Evolutionary conservation across 2,888 invertebrate species (phyloP), one percentile per base, ranked within the genome.

Genomic region (Campoplex capitator): DNA sequence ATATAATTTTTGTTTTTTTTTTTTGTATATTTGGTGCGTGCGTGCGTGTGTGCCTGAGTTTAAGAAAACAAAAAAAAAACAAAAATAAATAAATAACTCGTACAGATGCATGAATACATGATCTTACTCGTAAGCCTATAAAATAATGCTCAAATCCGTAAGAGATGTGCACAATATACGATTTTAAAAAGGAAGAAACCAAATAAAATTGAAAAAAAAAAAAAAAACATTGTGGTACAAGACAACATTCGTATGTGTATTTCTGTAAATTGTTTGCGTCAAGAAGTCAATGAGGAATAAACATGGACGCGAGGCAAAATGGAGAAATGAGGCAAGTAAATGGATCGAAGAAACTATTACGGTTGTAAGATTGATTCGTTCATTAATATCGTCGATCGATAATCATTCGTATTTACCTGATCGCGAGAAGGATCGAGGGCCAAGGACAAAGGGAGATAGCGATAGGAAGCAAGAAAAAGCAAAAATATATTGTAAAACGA

Each of bases 111-210:
- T 67, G 45, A 71, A 7, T 48, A 51, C 16, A 35, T 28, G 32
- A 18, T 77, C 38, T 65, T 28, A 32, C 8, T 58, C 13, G 58
- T 58, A 58, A 58, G 28, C 28, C 28, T 58, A 28, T 58, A 58
- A 58, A 58, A 4, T 28, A 28, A 58, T 58, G 58, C 58, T 58
- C 58, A 58, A 58, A 58, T 58, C 58, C 58, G 58, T 13, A 32
- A 58, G 4, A 32, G 11, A 32, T n/a, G 42, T 56, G 81, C 81
- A 71, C 81, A 54, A 74, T 58, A 74, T 58, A 74, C 65, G 65
- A 74, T 81, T 67, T 74, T 18, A 68, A 45, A 68, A 75, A 7
- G 42, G n/a, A 18, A 35, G 7, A 45, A 23, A 73, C 16, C 0
- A 58, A 65, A 48, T 38, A 78, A 42, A 23, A 23, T 23, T 23